Conservation (phyloP, 23 tunicate genomes). For the Styela clava region DNA sequence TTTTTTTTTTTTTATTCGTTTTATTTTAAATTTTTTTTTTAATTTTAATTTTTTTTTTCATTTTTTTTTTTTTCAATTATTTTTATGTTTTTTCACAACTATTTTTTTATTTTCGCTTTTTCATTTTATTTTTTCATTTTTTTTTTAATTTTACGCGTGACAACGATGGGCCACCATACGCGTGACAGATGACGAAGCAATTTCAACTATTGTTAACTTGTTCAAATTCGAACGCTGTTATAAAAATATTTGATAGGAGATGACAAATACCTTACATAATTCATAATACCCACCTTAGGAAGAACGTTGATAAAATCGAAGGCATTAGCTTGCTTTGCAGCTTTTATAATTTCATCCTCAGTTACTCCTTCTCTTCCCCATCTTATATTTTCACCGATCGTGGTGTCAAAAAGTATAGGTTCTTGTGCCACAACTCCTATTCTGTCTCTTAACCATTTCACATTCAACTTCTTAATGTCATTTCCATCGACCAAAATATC, state of each 20-base stretch:
- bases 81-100: too few species aligned
- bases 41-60: too few species aligned
- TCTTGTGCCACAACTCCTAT: constrained; percentile 62
- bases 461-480: constrained; percentile 37
- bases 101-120: too few species aligned
- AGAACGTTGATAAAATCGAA: constrained; percentile 36
- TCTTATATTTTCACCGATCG: constrained; percentile 46
- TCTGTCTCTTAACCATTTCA: constrained; percentile 31
- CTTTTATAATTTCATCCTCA: constrained; percentile 32
- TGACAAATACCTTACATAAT: not conserved
- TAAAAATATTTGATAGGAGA: too few species aligned
- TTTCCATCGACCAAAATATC: constrained; percentile 32
- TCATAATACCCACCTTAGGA: constrained; percentile 29
- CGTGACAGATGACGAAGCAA: too few species aligned
- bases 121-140: not conserved
- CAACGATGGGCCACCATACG: too few species aligned
- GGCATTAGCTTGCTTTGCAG: constrained; percentile 49
- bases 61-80: too few species aligned
- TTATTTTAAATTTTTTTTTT: too few species aligned
- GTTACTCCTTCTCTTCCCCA: constrained; percentile 40
- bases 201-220: too few species aligned
- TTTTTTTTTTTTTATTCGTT: too few species aligned
- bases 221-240: not conserved
- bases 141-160: too few species aligned
- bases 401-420: constrained; percentile 43